phyloP scores from a whole-genome alignment of 2,113 vertebrate genomes.

The Willisornis vidua region DNA sequence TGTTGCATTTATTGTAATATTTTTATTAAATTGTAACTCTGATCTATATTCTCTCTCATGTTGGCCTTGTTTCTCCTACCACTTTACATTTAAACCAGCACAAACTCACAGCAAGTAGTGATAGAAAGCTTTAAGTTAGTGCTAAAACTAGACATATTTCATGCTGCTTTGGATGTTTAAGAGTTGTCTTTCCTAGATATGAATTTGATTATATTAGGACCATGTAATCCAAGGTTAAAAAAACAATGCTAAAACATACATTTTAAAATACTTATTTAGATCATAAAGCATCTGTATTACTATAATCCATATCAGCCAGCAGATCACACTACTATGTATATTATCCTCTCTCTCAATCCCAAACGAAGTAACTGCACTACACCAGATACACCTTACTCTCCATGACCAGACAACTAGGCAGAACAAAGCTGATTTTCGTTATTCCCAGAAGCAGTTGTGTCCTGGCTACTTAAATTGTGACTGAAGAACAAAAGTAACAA shows the following conservation, averaged over 20 bases:
- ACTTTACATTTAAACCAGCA: too few relatives aligned
- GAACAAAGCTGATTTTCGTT: background rate
- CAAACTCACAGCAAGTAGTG: background rate
- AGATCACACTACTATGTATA: background rate
- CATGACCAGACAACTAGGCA: background rate
- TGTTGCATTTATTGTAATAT: too few relatives aligned
- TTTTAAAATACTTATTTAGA: background rate
- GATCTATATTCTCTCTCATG: too few relatives aligned
- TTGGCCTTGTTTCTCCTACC: too few relatives aligned
- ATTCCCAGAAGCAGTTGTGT: background rate
- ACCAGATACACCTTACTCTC: background rate
- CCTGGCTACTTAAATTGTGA: background rate
- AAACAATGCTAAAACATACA: background rate
- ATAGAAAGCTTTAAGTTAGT: background rate
- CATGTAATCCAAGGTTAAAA: background rate
- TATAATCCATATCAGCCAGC: background rate
- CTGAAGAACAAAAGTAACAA: background rate
- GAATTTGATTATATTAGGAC: background rate
- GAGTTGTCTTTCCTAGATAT: background rate
- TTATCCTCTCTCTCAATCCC: background rate
- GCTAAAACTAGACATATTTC: background rate
- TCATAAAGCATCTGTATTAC: background rate
- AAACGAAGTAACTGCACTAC: background rate
- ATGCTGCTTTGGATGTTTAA: background rate
- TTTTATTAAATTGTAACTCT: too few relatives aligned